Percentiles rank a stretch among this genome's conserved stretches.
Evolutionary conservation across 2,113 vertebrate genomes (phyloP).

Genomic region (Dendropsophus ebraccatus): DNA sequence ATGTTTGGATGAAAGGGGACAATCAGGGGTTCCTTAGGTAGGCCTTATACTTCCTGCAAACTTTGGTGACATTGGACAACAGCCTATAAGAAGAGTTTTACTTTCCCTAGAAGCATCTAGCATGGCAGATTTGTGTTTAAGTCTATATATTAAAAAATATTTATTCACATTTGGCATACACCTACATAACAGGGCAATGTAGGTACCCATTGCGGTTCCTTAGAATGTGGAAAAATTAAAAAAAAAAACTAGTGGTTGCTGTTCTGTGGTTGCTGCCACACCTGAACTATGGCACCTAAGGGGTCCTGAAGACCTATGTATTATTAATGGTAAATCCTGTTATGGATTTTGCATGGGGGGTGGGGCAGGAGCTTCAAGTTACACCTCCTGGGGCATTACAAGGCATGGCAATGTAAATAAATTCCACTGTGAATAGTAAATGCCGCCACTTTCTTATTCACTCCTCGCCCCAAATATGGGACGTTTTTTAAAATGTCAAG

Average conservation of each 20-base stretch:
- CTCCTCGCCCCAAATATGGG: neutral
- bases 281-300: too few relatives aligned
- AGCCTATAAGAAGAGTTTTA: neutral
- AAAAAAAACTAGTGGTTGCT: too few relatives aligned
- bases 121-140: neutral
- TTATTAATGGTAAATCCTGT: too few relatives aligned
- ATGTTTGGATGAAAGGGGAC: neutral
- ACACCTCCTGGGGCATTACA: too few relatives aligned
- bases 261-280: too few relatives aligned
- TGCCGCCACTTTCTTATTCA: neutral
- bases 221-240: too few relatives aligned
- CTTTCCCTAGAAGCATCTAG: neutral
- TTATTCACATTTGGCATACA: too few relatives aligned
- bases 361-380: too few relatives aligned
- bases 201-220: neutral
- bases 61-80: neutral
- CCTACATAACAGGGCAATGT: neutral
- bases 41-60: neutral
- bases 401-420: neutral
- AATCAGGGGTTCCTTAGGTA: neutral
- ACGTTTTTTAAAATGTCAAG: neutral
- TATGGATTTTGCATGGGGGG: too few relatives aligned
- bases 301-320: too few relatives aligned
- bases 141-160: neutral
- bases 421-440: neutral